Percentiles rank a stretch among this genome's conserved stretches.
Evolutionary conservation across 2,113 vertebrate genomes (phyloP).

Genomic region (Sarotherodon lohbergeri): DNA sequence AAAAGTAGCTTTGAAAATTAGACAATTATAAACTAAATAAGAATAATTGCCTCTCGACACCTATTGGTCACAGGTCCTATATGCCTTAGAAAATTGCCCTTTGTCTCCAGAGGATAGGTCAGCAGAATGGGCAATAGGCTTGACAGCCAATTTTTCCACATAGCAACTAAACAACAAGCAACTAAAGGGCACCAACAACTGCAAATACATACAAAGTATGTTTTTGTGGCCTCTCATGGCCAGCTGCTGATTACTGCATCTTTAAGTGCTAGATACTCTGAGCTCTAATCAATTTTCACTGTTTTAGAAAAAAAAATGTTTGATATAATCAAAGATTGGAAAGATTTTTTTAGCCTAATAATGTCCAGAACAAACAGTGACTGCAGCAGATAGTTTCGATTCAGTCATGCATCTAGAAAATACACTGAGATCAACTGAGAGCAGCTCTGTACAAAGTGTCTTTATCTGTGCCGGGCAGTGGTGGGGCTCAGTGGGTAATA

Average conservation of each 20-base stretch:
- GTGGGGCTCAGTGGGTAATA: background rate
- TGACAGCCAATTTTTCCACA: background rate
- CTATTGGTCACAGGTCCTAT: background rate
- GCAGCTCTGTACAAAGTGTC: background rate
- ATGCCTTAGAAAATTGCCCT: background rate
- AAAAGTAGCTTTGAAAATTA: background rate
- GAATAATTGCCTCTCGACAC: background rate
- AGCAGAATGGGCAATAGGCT: background rate
- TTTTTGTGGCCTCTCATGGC: background rate
- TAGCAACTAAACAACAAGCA: background rate
- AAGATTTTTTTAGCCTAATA: background rate
- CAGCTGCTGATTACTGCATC: background rate
- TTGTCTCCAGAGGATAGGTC: background rate
- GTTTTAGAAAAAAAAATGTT: background rate
- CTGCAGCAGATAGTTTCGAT: background rate
- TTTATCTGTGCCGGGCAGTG: background rate
- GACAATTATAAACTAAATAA: background rate
- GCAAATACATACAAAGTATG: background rate
- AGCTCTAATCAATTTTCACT: background rate
- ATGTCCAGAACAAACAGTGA: background rate
- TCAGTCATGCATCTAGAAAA: background rate
- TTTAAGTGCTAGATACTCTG: background rate
- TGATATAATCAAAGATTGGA: accelerated
- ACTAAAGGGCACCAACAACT: background rate
- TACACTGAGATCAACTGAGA: background rate